Evolutionary conservation across 2,113 vertebrate genomes (phyloP).

Genomic region (Triplophysa siluroides): DNA sequence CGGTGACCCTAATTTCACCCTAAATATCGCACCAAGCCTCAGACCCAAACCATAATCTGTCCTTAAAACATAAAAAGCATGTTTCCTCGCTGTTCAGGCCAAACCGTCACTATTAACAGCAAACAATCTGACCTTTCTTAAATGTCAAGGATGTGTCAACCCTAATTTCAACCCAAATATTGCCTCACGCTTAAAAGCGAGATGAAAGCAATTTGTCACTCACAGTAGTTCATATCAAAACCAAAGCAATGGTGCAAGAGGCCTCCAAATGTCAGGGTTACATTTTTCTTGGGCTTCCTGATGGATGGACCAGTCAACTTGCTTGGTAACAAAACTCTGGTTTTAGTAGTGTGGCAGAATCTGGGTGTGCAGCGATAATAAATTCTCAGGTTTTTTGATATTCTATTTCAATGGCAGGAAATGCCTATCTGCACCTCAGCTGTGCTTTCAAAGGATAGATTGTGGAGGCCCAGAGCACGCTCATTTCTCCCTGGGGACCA

Average conservation of each 20-base stretch:
- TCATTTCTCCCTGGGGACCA: constrained; percentile 49
- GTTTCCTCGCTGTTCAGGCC: constrained; percentile 42
- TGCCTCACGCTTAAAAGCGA: constrained; percentile 61
- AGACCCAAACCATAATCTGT: constrained; percentile 31
- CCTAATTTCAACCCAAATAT: constrained; percentile 66
- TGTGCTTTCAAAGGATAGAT: constrained; percentile 64
- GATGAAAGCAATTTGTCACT: constrained; percentile 72
- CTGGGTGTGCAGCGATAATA: constrained; percentile 41
- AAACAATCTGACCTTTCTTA: constrained; percentile 67
- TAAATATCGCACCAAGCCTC: no score
- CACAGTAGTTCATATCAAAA: constrained; percentile 65
- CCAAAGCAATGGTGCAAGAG: constrained; percentile 57
- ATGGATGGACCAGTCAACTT: constrained; percentile 67
- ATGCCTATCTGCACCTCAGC: constrained; percentile 25
- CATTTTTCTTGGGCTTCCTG: constrained; percentile 64
- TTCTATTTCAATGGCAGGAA: constrained; percentile 38
- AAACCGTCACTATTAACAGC: constrained; percentile 55
- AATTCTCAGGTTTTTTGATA: constrained; percentile 50
- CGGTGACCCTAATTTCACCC: no score
- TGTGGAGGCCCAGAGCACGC: constrained; percentile 43
- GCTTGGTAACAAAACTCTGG: constrained; percentile 59
- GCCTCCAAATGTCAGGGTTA: constrained; percentile 75
- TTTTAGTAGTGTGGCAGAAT: constrained; percentile 58
- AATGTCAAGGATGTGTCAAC: constrained; percentile 67
- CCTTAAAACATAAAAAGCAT: constrained; percentile 50